A percentile compares a stretch with the other conserved stretches of the same genome.
Evolutionary conservation across 2,113 vertebrate species (phyloP).

Genomic region (Dromiciops gliroides): DNA sequence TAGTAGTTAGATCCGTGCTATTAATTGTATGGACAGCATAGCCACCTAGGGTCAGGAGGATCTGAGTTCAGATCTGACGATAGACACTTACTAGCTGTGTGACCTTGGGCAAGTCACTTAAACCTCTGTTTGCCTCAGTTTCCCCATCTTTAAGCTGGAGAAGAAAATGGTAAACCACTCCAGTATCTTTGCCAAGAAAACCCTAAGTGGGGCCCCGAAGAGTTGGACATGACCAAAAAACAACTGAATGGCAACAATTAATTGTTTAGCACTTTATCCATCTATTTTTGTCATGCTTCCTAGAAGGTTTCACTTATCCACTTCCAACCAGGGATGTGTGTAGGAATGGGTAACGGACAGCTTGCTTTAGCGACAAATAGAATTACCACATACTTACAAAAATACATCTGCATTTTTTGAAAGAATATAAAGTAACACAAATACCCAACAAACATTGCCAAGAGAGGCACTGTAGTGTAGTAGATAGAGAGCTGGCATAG

Average conservation of each 20-base stretch:
- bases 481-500: neutral
- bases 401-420: no score
- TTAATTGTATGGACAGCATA: neutral
- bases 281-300: neutral
- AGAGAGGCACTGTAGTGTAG: neutral
- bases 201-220: no score
- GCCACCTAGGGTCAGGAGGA: no score
- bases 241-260: neutral
- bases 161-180: no score
- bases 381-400: neutral
- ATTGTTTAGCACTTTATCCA: constrained; percentile 35
- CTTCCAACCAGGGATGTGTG: neutral
- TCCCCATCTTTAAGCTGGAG: no score
- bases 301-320: constrained; percentile 23
- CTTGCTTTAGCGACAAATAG: neutral
- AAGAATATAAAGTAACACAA: neutral
- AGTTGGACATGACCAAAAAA: no score
- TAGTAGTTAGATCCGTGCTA: neutral
- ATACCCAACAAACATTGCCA: neutral
- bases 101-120: no score
- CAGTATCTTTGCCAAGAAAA: no score
- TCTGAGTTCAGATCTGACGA: no score
- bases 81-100: no score
- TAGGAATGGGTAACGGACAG: neutral
- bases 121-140: no score